Evolutionary conservation across 1,140 invertebrate genomes (phyloP).

Genomic region (Bombus affinis): DNA sequence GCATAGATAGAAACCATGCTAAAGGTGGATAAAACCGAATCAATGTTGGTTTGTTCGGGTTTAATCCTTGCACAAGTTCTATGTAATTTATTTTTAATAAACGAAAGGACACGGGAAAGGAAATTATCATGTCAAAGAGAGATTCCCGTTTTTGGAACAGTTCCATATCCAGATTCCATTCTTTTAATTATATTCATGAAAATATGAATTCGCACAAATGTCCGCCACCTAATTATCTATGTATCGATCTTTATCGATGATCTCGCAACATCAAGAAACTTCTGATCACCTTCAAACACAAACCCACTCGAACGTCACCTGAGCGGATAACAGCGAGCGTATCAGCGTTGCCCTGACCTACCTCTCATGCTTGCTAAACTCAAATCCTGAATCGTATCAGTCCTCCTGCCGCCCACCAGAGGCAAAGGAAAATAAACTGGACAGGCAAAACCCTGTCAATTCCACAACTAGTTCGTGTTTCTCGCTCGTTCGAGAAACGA

Average conservation of each 20-base stretch:
- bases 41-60: too few species aligned
- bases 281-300: neutral
- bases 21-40: too few species aligned
- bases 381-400: neutral
- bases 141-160: too few species aligned
- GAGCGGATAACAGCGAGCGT: neutral
- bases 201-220: neutral
- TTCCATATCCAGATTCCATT: too few species aligned
- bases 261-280: neutral
- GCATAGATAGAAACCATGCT: too few species aligned
- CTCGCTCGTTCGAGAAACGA: constrained; percentile 52
- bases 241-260: neutral
- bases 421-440: constrained; percentile 7
- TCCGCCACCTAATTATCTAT: neutral
- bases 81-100: too few species aligned
- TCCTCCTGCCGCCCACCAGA: neutral
- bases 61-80: too few species aligned
- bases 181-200: too few species aligned
- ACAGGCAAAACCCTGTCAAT: constrained; percentile 31
- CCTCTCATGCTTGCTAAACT: too few species aligned
- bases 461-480: constrained; percentile 2
- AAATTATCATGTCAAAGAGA: too few species aligned
- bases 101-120: too few species aligned
- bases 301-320: neutral
- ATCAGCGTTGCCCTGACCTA: neutral